phyloP scores from a whole-genome alignment of 1,140 invertebrate species.

The Drosophila fuyamai region DNA sequence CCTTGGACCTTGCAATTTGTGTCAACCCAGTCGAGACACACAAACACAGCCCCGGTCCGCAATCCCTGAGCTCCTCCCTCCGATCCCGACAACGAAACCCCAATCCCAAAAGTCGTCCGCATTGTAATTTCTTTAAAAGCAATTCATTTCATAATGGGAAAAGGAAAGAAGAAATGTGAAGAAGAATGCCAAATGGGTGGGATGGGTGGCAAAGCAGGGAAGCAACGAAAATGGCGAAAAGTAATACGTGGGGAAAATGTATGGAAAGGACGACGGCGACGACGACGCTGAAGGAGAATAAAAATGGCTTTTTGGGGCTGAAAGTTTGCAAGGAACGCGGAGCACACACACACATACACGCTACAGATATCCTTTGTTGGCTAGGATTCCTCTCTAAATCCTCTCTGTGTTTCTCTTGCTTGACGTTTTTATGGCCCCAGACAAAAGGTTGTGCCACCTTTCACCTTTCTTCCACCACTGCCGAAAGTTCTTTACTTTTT shows the following conservation, averaged over 20 bases:
- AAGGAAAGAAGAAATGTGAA: slow-evolving; percentile 56
- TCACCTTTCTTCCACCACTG: slow-evolving; percentile 27
- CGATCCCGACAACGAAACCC: slow-evolving; percentile 20
- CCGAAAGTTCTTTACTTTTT: slow-evolving; percentile 58
- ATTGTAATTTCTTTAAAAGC: slow-evolving; percentile 84
- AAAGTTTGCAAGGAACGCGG: slow-evolving; percentile 62
- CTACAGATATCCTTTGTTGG: slow-evolving; percentile 74
- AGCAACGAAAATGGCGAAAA: slow-evolving; percentile 73
- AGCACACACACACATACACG: slow-evolving; percentile 21
- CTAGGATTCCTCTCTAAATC: slow-evolving; percentile 53
- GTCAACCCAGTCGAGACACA: slow-evolving; percentile 47
- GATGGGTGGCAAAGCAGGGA: slow-evolving; percentile 3
- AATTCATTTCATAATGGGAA: slow-evolving; percentile 83
- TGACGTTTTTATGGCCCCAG: slow-evolving; percentile 61
- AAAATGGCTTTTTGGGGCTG: slow-evolving; percentile 65
- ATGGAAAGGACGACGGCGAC: slow-evolving; percentile 49
- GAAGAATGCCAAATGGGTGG: slow-evolving; percentile 35
- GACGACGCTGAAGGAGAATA: slow-evolving; percentile 57
- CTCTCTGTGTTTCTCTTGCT: slow-evolving; percentile 7
- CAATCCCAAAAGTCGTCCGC: slow-evolving; percentile 55
- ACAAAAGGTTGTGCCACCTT: slow-evolving; percentile 65
- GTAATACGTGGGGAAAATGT: slow-evolving; percentile 65
- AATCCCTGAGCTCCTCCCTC: slow-evolving; percentile 17
- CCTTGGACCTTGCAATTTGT: slow-evolving; percentile 57
- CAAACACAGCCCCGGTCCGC: slow-evolving; percentile 10